Evolutionary conservation across 2,888 invertebrate genomes (phyloP).

Genomic region (Mactromeris polynyma): DNA sequence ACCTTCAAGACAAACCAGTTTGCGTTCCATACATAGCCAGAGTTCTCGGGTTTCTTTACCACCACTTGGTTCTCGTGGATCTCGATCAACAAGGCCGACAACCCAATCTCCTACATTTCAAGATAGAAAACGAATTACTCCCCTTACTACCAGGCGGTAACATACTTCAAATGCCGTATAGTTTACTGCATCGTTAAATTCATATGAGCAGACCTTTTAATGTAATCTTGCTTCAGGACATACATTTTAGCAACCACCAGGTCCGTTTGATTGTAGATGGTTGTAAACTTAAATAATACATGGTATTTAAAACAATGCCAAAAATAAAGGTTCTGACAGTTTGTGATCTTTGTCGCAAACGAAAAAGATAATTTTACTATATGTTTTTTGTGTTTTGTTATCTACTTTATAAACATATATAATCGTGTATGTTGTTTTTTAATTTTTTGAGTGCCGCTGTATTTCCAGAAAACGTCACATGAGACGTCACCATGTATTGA

Average conservation of each 20-base stretch:
- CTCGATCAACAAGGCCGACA: constrained; percentile 16
- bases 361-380: too few relatives aligned
- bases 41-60: constrained; percentile 51
- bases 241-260: neutral
- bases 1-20: constrained; percentile 48
- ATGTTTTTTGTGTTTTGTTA: too few relatives aligned
- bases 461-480: too few relatives aligned
- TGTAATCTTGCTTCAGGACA: neutral
- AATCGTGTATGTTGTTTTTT: too few relatives aligned
- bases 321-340: too few relatives aligned
- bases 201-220: neutral
- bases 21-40: constrained; percentile 39
- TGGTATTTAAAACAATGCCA: too few relatives aligned
- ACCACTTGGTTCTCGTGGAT: constrained; percentile 26
- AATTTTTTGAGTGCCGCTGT: too few relatives aligned
- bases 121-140: constrained; percentile 19
- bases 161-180: neutral
- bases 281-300: too few relatives aligned
- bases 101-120: constrained; percentile 15
- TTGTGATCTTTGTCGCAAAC: too few relatives aligned
- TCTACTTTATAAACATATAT: too few relatives aligned
- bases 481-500: too few relatives aligned
- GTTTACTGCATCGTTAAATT: neutral
- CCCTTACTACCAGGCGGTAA: neutral
- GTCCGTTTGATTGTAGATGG: neutral